Conservation (phyloP, 2,888 invertebrate genomes). For the Stenichneumon culpator region DNA sequence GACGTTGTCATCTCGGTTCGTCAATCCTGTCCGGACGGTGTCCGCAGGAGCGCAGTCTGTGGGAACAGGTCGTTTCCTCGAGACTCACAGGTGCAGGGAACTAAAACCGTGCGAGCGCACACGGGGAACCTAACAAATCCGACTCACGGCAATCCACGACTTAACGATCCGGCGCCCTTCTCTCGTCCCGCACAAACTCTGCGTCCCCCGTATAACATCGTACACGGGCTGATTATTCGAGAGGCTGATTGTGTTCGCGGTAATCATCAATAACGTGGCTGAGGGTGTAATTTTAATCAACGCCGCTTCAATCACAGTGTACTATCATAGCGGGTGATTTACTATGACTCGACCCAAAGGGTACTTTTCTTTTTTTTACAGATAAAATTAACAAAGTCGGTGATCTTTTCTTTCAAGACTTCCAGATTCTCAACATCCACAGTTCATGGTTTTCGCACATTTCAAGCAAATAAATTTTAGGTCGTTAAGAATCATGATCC, state of each 20-base stretch:
- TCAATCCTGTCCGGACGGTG: conserved; percentile 39
- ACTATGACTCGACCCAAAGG: not conserved
- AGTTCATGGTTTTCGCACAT: not conserved
- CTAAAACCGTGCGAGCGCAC: not conserved
- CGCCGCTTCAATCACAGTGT: conserved; percentile 25
- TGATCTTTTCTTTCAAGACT: not conserved
- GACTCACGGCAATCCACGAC: conserved; percentile 38
- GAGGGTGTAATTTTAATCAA: conserved; percentile 62
- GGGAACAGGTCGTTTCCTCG: conserved; percentile 66
- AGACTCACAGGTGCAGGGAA: conserved; percentile 44
- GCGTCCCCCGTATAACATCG: conserved; percentile 32
- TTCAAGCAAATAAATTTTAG: too few species aligned
- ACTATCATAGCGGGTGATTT: not conserved
- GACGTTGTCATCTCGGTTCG: conserved; percentile 22
- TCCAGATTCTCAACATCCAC: not conserved
- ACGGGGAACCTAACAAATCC: conserved; percentile 48
- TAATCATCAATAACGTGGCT: conserved; percentile 53
- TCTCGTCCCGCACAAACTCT: conserved; percentile 31
- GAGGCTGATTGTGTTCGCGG: conserved; percentile 35
- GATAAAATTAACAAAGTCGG: not conserved
- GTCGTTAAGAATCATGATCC: too few species aligned
- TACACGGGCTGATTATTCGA: conserved; percentile 47
- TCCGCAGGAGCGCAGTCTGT: conserved; percentile 41
- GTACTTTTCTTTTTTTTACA: not conserved
- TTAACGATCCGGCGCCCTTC: conserved; percentile 54